Conservation (phyloP, 2,888 invertebrate genomes). For the Cylindroiulus punctatus region DNA sequence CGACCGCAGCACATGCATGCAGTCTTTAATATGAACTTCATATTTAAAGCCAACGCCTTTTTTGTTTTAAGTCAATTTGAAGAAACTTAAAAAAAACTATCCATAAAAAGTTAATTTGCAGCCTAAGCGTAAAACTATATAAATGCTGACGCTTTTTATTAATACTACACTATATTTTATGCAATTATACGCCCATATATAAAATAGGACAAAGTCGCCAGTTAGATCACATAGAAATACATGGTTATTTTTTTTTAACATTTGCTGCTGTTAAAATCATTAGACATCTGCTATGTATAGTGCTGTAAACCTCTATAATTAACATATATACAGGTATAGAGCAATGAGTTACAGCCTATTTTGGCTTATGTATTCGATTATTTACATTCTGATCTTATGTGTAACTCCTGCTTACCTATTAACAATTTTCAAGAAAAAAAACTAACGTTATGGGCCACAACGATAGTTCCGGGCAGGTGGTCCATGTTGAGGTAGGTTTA, state of each 20-base stretch:
- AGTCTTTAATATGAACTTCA: no score
- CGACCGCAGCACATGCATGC: no score
- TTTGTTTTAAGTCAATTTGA: no score
- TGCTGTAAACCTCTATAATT: not conserved
- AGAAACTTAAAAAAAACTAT: no score
- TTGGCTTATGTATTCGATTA: not conserved
- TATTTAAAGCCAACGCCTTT: no score
- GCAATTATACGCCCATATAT: not conserved
- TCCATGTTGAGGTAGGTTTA: not conserved
- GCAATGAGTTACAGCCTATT: not conserved
- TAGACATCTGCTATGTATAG: not conserved
- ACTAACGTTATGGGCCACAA: not conserved
- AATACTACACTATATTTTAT: no score
- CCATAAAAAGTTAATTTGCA: no score
- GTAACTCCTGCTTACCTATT: not conserved
- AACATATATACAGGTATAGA: not conserved
- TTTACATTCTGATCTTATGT: not conserved
- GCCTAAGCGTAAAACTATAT: no score
- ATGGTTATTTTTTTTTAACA: not conserved
- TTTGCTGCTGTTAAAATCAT: not conserved
- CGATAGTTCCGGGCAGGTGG: not conserved
- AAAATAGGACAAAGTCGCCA: constrained; percentile 7
- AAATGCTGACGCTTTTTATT: no score
- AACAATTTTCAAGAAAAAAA: not conserved
- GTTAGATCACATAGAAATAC: not conserved